Conservation (phyloP, 2,113 vertebrate genomes). For the Trogon melanurus region DNA sequence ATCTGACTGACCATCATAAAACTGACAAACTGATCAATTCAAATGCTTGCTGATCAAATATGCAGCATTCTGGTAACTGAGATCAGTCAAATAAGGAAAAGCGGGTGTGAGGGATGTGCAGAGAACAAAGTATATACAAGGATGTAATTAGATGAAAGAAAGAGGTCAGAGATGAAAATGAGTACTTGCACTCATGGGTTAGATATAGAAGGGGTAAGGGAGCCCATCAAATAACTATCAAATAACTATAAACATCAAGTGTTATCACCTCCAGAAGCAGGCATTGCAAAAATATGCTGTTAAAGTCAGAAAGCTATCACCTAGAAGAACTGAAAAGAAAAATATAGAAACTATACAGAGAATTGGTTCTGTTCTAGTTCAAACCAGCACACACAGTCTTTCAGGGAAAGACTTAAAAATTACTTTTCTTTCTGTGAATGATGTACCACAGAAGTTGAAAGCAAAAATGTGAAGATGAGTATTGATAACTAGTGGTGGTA, state of each 20-base stretch:
- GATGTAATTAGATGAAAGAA: neutral
- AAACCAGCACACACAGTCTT: neutral
- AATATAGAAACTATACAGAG: too few relatives aligned
- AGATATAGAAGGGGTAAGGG: neutral
- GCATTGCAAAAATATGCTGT: too few relatives aligned
- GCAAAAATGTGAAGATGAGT: neutral
- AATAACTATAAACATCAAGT: too few relatives aligned
- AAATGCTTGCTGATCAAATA: neutral
- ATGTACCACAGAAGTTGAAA: neutral
- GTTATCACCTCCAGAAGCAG: too few relatives aligned
- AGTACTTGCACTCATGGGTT: neutral
- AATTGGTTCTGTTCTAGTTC: too few relatives aligned
- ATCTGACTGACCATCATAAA: neutral
- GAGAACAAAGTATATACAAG: neutral
- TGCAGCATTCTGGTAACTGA: neutral
- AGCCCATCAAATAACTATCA: neutral
- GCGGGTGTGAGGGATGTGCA: fast-evolving
- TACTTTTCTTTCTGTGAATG: neutral
- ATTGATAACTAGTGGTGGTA: neutral
- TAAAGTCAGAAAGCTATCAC: too few relatives aligned
- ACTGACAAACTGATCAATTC: neutral
- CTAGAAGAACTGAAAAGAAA: too few relatives aligned
- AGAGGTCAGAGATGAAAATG: neutral
- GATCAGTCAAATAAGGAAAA: neutral
- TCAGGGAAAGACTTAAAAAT: neutral